phyloP scores from a whole-genome alignment of 2,888 invertebrate species.

The Eristalis intricaria region DNA sequence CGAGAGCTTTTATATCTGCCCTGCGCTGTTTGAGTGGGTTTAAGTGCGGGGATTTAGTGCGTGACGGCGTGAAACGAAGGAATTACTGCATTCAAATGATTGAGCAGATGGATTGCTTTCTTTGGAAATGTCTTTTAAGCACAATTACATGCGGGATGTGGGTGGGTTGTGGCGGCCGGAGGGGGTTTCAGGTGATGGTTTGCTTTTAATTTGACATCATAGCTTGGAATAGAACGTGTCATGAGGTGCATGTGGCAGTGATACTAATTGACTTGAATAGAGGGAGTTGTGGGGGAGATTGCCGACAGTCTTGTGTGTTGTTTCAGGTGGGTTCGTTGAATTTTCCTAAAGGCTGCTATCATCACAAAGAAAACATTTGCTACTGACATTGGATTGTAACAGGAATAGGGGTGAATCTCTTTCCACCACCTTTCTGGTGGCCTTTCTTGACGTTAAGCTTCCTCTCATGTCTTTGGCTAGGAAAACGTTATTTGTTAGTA shows the following conservation, averaged over 20 bases:
- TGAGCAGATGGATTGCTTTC: background rate
- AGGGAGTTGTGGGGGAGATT: background rate
- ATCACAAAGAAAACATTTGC: background rate
- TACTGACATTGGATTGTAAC: background rate
- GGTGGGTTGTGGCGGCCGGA: background rate
- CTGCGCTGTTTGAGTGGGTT: slow-evolving; percentile 4
- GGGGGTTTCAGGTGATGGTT: background rate
- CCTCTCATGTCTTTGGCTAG: no score
- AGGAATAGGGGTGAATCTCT: no score
- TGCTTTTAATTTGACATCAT: background rate
- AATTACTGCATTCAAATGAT: slow-evolving; percentile 22
- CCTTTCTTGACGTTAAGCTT: no score
- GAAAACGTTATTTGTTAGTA: no score
- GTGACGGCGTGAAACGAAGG: slow-evolving; percentile 19
- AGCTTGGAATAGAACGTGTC: background rate
- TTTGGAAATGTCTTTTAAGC: background rate
- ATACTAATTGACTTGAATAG: background rate
- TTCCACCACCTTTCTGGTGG: no score
- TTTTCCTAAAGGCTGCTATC: background rate
- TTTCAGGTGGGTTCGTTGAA: background rate
- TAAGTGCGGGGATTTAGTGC: slow-evolving; percentile 22
- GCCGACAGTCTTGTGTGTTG: background rate
- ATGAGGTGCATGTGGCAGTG: background rate
- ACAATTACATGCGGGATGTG: background rate
- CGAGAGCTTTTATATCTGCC: slow-evolving; percentile 20